Evolutionary conservation across 2,888 invertebrate species (phyloP).

Genomic region (Megamerina dolium): DNA sequence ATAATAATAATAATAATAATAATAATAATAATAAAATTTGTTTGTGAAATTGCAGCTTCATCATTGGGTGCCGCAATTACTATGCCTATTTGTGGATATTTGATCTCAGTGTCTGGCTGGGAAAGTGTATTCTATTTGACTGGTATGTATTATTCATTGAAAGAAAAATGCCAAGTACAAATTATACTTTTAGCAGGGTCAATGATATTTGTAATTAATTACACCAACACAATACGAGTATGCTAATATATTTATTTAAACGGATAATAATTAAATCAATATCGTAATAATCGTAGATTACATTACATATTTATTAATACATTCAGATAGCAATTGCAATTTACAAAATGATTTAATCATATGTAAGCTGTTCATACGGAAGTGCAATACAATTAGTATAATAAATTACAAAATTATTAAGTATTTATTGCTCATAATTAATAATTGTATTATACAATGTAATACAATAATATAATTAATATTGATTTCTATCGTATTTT

Average conservation of each 20-base stretch:
- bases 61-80: slow-evolving; percentile 87
- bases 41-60: slow-evolving; percentile 58
- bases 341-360: too few species aligned
- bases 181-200: background rate
- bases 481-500: slow-evolving; percentile 10
- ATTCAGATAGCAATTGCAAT: too few species aligned
- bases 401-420: too few species aligned
- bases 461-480: background rate
- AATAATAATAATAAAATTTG: background rate
- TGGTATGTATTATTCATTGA: slow-evolving; percentile 52
- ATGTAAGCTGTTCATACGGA: too few species aligned
- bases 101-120: slow-evolving; percentile 79
- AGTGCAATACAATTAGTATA: too few species aligned
- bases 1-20: background rate
- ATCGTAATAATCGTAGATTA: too few species aligned
- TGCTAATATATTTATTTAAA: too few species aligned
- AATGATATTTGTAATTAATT: background rate
- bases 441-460: too few species aligned
- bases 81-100: slow-evolving; percentile 78
- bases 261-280: too few species aligned
- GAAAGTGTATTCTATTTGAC: slow-evolving; percentile 85
- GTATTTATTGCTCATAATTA: too few species aligned
- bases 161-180: background rate
- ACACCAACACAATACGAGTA: background rate
- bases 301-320: too few species aligned